A percentile compares a stretch with the other conserved stretches of the same genome.
These are phyloP conservation scores for Camponotus vicinus DNA, from an alignment of 1,140 invertebrate species.

Conservation along the genomic window DNA sequence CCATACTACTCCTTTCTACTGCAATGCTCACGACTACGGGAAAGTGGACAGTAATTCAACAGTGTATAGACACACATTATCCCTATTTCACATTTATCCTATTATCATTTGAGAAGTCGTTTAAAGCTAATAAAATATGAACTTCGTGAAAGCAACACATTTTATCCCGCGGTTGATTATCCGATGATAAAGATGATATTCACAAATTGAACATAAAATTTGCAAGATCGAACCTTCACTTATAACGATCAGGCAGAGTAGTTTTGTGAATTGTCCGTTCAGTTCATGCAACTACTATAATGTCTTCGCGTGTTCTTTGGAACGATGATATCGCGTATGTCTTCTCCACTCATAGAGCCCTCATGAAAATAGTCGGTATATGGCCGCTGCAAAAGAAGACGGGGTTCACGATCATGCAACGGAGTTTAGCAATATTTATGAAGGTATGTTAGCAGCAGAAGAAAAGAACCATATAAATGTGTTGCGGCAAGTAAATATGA, in stretches of 20 bases:
- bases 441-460: constrained; percentile 19
- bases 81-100: constrained; percentile 15
- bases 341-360: constrained; percentile 35
- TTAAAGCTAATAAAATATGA: constrained; percentile 35
- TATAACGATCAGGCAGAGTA: neutral
- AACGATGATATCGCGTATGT: constrained; percentile 35
- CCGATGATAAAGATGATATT: neutral
- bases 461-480: neutral
- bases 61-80: constrained; percentile 13
- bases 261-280: neutral
- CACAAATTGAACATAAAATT: constrained; percentile 24
- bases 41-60: neutral
- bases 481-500: neutral
- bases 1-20: neutral
- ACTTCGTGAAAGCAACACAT: neutral
- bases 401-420: neutral
- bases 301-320: constrained; percentile 30
- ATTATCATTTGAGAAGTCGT: neutral
- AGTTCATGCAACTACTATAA: constrained; percentile 1
- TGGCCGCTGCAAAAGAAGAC: constrained; percentile 37
- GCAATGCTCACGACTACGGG: neutral
- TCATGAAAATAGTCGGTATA: constrained; percentile 16
- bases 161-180: neutral
- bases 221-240: neutral
- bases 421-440: neutral